Base-by-base conservation (phyloP, 1,140 invertebrate species). In the Drosophila ercepeae region DNA sequence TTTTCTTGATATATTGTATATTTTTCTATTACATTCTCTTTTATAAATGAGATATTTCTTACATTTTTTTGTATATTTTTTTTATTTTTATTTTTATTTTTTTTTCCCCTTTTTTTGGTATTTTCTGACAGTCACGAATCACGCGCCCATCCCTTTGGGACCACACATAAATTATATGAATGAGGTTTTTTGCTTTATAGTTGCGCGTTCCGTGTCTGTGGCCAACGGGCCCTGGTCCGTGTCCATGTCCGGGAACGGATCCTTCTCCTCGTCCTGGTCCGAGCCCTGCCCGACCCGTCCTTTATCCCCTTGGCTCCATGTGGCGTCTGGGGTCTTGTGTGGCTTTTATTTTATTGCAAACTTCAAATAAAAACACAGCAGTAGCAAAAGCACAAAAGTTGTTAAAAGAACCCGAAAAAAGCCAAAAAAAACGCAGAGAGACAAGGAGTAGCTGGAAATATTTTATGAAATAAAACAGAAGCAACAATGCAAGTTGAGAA, bases 331-430 rank as follows among this genome's bases (percentile, higher is more conserved):
- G 65, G 54, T 46, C 50, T 46, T 69, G 61, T 70, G 67, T 70
- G 71, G 71, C 71, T 74, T 74, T 74, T 74, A 74, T 74, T 74
- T 74, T 74, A 74, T 74, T 74, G 58, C 71, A 74, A 74, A 73
- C 45, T 74, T 74, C 60, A 74, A 73, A 73, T 64, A 63, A 73
- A 73, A 71, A 73, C 27, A 69, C 68, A 46, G 54, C 11, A 63
- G 14, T 14, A 16, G 19, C 29, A 32, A 32, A n/a, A 32, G 29
- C 29, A 32, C 29, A 32, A 32, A 32, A 32, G 9, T 32, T 32
- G 29, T 32, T 32, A 32, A 32, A 32, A 39, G 13, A 39, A 39
- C 4, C 13, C 34, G 0, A 44, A 54, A 54, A 18, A 29, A 51
- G 27, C n/a, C 16, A 21, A 19, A 54, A 71, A 74, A 57, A 48